These are phyloP conservation scores for Blera fallax DNA, from an alignment of 2,888 invertebrate species.

Conservation along the genomic window DNA sequence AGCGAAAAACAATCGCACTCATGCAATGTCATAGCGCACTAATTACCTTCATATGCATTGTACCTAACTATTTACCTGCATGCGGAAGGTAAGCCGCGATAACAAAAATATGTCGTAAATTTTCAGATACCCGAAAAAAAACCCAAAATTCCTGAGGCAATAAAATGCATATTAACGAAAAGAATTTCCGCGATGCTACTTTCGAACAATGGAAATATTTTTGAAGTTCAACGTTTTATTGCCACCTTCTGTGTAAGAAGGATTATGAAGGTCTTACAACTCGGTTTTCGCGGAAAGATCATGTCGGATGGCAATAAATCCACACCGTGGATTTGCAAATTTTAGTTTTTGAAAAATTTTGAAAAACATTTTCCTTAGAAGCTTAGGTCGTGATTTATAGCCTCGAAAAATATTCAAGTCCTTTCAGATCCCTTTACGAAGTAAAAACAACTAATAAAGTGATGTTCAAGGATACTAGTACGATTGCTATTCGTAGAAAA, in stretches of 20 bases:
- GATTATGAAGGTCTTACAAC: slow-evolving; percentile 47
- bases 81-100: slow-evolving; percentile 26
- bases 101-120: slow-evolving; percentile 36
- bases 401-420: background rate
- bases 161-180: slow-evolving; percentile 45
- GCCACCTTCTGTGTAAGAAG: background rate
- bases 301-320: background rate
- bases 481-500: background rate
- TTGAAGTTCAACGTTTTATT: slow-evolving; percentile 28
- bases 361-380: background rate
- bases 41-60: slow-evolving; percentile 33
- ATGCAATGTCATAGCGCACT: slow-evolving; percentile 19
- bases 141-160: slow-evolving; percentile 33
- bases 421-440: background rate
- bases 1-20: background rate
- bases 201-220: slow-evolving; percentile 37
- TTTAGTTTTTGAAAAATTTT: background rate
- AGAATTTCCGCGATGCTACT: slow-evolving; percentile 22
- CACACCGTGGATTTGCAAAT: background rate
- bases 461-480: no score
- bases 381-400: background rate
- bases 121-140: slow-evolving; percentile 4
- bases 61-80: slow-evolving; percentile 2
- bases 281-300: slow-evolving; percentile 39
- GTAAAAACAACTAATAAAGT: no score